phyloP scores from a whole-genome alignment of 1,140 invertebrate genomes.

The Eupristina koningsbergeri region DNA sequence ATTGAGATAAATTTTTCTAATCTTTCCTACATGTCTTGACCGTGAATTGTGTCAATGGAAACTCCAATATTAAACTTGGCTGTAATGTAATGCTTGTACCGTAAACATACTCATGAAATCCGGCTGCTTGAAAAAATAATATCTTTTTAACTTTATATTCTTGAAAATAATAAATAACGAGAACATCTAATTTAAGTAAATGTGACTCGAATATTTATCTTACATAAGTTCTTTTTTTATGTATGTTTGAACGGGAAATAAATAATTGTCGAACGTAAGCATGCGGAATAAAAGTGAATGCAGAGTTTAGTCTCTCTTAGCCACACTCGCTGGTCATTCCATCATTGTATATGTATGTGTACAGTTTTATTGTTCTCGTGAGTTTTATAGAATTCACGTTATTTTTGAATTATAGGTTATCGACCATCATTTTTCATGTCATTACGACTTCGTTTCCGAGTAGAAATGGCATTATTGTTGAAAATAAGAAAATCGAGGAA shows the following conservation, averaged over 20 bases:
- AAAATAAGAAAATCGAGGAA: background rate
- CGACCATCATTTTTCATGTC: background rate
- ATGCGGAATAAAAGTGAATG: background rate
- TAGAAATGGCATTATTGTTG: background rate
- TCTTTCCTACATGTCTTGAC: too few relatives aligned
- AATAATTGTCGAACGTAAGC: background rate
- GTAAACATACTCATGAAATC: too few relatives aligned
- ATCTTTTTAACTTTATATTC: background rate
- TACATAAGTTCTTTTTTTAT: background rate
- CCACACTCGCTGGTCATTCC: background rate
- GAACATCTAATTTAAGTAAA: background rate
- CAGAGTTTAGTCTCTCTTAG: too few relatives aligned
- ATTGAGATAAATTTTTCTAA: too few relatives aligned
- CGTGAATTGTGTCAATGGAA: too few relatives aligned
- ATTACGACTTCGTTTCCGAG: background rate
- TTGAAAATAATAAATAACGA: background rate
- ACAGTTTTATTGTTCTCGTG: background rate
- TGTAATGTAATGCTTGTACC: too few relatives aligned
- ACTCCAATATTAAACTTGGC: too few relatives aligned
- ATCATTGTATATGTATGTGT: too few relatives aligned
- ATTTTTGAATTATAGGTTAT: slow-evolving; percentile 16
- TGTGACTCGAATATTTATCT: background rate
- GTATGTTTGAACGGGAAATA: background rate
- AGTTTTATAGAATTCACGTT: background rate
- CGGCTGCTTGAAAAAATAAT: too few relatives aligned